Evolutionary conservation across 2,797 vertebrate species (phyloP), one percentile per base, ranked within the genome.

Genomic region (Hipposideros larvatus): DNA sequence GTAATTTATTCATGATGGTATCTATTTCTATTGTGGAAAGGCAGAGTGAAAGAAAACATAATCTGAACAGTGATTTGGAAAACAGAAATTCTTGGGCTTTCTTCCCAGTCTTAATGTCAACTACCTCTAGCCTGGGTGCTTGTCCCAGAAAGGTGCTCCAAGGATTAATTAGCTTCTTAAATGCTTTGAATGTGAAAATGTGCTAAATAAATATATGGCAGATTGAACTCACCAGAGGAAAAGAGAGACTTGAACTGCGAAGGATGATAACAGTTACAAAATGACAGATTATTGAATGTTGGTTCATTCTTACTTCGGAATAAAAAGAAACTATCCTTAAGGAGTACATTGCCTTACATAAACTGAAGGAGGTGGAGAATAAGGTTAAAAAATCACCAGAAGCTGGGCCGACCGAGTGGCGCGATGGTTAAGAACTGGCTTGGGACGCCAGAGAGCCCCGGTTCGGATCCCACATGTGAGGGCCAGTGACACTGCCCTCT

Each of bases 1-100:
- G 96, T 97, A 98, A 98, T 97, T 98, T 98, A 98, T 98, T 98
- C 98, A 98, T 94, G 91, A 97, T 97, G 80, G 59, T 97, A 97
- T 92, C 97, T 98, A 66, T 91, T 90, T 73, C 78, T 92, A 73
- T 90, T 63, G 70, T 61, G 8, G 34, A 73, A 70, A 93, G 61
- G 91, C 16, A 75, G 34, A 96, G 75, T 63, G 37, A 91, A 94
- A 96, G 31, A 86, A 96, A 96, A 95, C 16, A 51, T 22, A 80
- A 31, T 82, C 63, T 87, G 71, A 95, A 94, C 43, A 92, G 70
- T 83, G 75, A 92, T 63, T 92, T 87, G 57, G 63, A 79, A 96
- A 95, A 92, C 15, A 91, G 75, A 77, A 94, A 95, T 93, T 75
- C 37, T 95, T 93, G 41, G 66, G 73, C 77, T 96, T 96, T 96